These are phyloP conservation scores for Bryconaethiops microstoma DNA, from an alignment of 2,797 vertebrate genomes.

Conservation along the genomic window DNA sequence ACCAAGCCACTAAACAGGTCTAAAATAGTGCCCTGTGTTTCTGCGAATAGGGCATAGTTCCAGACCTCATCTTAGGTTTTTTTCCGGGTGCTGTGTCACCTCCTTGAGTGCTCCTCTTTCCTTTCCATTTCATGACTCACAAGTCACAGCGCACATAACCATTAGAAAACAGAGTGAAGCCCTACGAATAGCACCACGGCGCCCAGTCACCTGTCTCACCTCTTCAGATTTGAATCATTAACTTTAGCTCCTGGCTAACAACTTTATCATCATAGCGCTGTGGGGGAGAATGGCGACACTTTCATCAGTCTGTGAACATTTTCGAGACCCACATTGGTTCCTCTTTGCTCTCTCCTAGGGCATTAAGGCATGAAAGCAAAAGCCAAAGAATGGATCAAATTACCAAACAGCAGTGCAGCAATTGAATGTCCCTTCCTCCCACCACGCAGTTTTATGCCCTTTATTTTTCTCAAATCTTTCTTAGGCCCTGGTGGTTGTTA, in stretches of 20 bases:
- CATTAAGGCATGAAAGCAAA: conserved; percentile 7
- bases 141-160: conserved; percentile 37
- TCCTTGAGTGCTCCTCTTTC: conserved; percentile 10
- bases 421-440: conserved; percentile 30
- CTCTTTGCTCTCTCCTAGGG: conserved; percentile 13
- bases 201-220: conserved; percentile 17
- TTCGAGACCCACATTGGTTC: neutral
- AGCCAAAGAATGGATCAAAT: conserved; percentile 31
- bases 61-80: neutral
- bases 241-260: conserved; percentile 44
- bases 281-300: neutral
- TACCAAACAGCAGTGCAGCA: conserved; percentile 16
- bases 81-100: conserved; percentile 5
- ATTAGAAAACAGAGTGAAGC: conserved; percentile 26
- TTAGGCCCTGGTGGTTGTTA: conserved; percentile 40
- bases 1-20: neutral
- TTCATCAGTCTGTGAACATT: conserved; percentile 16
- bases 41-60: neutral
- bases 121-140: conserved; percentile 38
- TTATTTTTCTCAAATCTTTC: conserved; percentile 41
- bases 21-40: neutral
- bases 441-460: conserved; percentile 17
- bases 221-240: conserved; percentile 40
- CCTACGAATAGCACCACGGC: neutral
- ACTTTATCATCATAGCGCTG: conserved; percentile 37